Evolutionary conservation across 2,888 invertebrate genomes (phyloP).

Genomic region (Entomobrya multifasciata): DNA sequence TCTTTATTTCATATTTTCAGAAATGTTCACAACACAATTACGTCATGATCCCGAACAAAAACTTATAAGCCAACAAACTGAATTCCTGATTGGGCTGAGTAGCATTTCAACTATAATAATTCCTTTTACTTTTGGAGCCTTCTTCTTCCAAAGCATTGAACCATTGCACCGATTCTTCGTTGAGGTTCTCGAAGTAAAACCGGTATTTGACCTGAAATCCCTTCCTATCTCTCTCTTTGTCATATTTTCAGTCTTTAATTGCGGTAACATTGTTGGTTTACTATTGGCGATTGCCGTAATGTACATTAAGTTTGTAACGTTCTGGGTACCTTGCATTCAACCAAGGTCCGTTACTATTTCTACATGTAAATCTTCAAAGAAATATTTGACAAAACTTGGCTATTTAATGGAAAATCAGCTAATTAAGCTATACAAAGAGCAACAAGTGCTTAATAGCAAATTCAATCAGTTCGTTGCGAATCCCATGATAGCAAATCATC

Average conservation of each 20-base stretch:
- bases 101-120: background rate
- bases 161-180: slow-evolving; percentile 43
- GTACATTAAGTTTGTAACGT: background rate
- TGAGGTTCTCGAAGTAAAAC: slow-evolving; percentile 7
- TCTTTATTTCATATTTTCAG: background rate
- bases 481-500: background rate
- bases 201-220: background rate
- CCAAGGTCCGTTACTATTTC: background rate
- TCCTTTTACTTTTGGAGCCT: background rate
- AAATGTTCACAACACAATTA: too few relatives aligned
- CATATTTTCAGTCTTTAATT: slow-evolving; percentile 10
- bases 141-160: slow-evolving; percentile 23
- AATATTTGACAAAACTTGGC: background rate
- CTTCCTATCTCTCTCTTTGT: slow-evolving; percentile 8
- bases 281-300: background rate
- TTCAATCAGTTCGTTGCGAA: slow-evolving; percentile 1
- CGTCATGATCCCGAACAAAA: background rate
- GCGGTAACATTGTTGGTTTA: background rate
- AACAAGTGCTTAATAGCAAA: slow-evolving; percentile 18
- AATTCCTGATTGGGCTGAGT: background rate
- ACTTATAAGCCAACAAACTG: background rate
- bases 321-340: slow-evolving; percentile 10
- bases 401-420: background rate
- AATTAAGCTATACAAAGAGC: background rate
- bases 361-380: background rate